Percentiles rank a stretch among this genome's conserved stretches.
phyloP scores from a whole-genome alignment of 2,888 invertebrate species.

The Cotesia congregata region DNA sequence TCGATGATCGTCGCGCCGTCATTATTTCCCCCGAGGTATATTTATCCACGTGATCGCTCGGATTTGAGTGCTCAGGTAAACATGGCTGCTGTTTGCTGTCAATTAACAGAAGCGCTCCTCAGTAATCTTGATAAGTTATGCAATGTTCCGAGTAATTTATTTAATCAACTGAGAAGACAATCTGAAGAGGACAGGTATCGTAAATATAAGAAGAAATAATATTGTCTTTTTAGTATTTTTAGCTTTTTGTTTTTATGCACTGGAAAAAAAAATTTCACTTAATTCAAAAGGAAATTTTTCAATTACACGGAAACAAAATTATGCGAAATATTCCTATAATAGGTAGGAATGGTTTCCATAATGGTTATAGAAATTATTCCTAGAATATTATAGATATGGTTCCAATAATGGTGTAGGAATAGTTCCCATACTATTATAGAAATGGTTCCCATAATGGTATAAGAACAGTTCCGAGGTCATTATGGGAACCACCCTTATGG shows the following conservation, averaged over 20 bases:
- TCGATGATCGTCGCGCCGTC: slow-evolving; percentile 97
- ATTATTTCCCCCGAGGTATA: slow-evolving; percentile 84
- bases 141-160: slow-evolving; percentile 82
- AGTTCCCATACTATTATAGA: too few species aligned
- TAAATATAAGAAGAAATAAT: slow-evolving; percentile 66
- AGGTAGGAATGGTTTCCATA: too few species aligned
- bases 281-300: not conserved
- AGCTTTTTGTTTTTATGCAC: not conserved
- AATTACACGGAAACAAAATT: too few species aligned
- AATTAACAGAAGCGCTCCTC: slow-evolving; percentile 87
- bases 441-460: too few species aligned
- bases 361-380: too few species aligned
- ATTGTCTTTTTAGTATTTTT: slow-evolving; percentile 39
- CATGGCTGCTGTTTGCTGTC: slow-evolving; percentile 90
- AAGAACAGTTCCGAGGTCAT: too few species aligned
- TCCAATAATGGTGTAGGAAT: too few species aligned
- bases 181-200: slow-evolving; percentile 70
- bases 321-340: too few species aligned
- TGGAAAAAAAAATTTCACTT: slow-evolving; percentile 11
- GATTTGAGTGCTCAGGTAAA: slow-evolving; percentile 83
- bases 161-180: slow-evolving; percentile 75
- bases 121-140: slow-evolving; percentile 84
- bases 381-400: too few species aligned
- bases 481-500: too few species aligned
- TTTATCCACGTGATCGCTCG: slow-evolving; percentile 76